Percentiles rank a stretch among this genome's conserved stretches.
phyloP scores from a whole-genome alignment of 2,797 vertebrate species.

The Hephaestus fuliginosus region DNA sequence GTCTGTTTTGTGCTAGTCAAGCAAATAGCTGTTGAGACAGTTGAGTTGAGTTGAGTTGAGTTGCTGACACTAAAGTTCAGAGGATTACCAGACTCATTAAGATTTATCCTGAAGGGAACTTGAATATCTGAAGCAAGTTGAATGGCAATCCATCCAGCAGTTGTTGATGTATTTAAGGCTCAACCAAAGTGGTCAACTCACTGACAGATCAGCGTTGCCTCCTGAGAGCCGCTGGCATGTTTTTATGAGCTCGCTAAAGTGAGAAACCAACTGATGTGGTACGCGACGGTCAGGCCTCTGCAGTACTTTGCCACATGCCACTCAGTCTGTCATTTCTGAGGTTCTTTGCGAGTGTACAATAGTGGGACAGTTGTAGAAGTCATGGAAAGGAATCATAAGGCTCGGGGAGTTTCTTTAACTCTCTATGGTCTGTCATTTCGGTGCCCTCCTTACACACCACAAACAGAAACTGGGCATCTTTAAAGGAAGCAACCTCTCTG shows the following conservation, averaged over 20 bases:
- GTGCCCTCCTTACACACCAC: slow-evolving; percentile 50
- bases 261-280: not conserved
- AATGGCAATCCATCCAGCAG: not conserved
- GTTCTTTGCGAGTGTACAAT: slow-evolving; percentile 2
- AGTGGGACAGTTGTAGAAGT: slow-evolving; percentile 8
- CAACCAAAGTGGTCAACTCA: not conserved
- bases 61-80: not conserved
- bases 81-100: not conserved
- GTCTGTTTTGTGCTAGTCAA: not conserved
- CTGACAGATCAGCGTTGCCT: not conserved
- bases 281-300: slow-evolving; percentile 12
- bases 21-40: not conserved
- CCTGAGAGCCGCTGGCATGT: not conserved
- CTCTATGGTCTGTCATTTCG: slow-evolving; percentile 34
- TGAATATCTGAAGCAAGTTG: not conserved
- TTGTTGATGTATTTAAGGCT: slow-evolving; percentile 3
- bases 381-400: slow-evolving; percentile 2
- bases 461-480: slow-evolving; percentile 44
- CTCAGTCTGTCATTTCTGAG: slow-evolving; percentile 18
- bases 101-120: not conserved
- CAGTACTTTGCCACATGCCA: slow-evolving; percentile 21
- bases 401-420: slow-evolving; percentile 24
- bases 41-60: not conserved
- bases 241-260: slow-evolving; percentile 1
- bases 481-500: slow-evolving; percentile 45